Base-by-base conservation (phyloP, 2,113 vertebrate genomes). In the Poecile atricapillus region DNA sequence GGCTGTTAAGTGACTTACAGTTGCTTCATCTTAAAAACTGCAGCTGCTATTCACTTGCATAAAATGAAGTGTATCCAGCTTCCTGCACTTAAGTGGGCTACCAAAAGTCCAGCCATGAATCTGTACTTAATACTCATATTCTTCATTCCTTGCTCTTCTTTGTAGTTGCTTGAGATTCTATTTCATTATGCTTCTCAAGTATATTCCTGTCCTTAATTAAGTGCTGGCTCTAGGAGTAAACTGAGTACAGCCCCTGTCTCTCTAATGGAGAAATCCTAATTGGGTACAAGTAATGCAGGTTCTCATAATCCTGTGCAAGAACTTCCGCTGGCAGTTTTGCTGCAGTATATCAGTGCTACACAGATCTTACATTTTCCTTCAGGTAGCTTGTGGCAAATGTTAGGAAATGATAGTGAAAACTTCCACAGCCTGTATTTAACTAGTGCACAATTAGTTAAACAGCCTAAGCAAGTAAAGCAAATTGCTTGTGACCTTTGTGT, bases 271-370 rank as follows among this genome's bases (percentile, higher is more conserved):
- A 55, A 55, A 44, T 47, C 3, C 0, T 25, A 39, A 83, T n/a
- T 37, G 16, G 35, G 5, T 37, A 0, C 47, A 52, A 56, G 5
- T 80, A 46, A 33, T 21, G 8, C 0, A 4, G 15, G 24, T 79
- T 82, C 7, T 73, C 8, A 15, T 13, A 46, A 47, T 4, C 8
- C 13, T 91, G 15, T 79, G 41, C 24, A 65, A 52, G 62, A 79
- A 31, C 13, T 71, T 47, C 3, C 0, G 17, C 13, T 67, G 35
- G 5, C 6, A 52, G 0, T 81, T 24, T 27, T 67, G 56, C 33
- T 2, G 2, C 56, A 65, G 11, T 49, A 15, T n/a, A 35, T 69
- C 37, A 62, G 0, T 65, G 28, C 46, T 70, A 39, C 62, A 70
- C 7, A 68, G 49, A 62, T 62, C 7, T 31, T n/a, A 8, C 5